phyloP scores from a whole-genome alignment of 2,888 invertebrate genomes.

The Microplitis manilae region DNA sequence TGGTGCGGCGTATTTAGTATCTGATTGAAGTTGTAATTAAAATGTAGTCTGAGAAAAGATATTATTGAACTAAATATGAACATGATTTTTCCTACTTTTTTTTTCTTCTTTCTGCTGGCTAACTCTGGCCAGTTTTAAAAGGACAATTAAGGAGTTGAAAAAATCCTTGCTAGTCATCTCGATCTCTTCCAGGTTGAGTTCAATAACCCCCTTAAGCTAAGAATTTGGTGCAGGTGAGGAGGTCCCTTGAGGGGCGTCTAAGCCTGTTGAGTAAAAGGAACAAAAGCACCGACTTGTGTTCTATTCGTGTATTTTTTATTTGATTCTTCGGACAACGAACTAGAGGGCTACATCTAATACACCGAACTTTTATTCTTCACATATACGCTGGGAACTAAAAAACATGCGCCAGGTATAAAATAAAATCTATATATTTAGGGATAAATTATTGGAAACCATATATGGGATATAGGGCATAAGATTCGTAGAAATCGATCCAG shows the following conservation, averaged over 20 bases:
- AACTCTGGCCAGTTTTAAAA: not conserved
- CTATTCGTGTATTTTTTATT: conserved; percentile 48
- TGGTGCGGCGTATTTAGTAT: not conserved
- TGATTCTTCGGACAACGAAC: conserved; percentile 59
- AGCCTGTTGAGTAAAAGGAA: conserved; percentile 34
- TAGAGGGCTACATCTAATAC: conserved; percentile 29
- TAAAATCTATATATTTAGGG: conserved; percentile 36
- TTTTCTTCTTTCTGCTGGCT: not conserved
- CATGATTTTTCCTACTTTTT: not conserved
- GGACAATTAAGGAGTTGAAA: conserved; percentile 5
- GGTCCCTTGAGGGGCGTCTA: conserved; percentile 37
- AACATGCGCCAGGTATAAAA: conserved; percentile 30
- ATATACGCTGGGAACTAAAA: conserved; percentile 22
- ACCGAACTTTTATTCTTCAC: conserved; percentile 8
- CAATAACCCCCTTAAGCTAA: conserved; percentile 64
- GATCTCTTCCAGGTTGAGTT: conserved; percentile 57
- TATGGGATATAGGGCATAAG: conserved; percentile 9
- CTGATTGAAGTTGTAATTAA: not conserved
- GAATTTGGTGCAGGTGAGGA: conserved; percentile 71
- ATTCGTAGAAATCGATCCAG: conserved; percentile 29
- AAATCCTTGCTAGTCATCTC: conserved; percentile 30
- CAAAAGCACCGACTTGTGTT: conserved; percentile 45
- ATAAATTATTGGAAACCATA: conserved; percentile 39
- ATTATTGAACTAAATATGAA: not conserved
- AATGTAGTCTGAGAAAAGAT: not conserved